Evolutionary conservation across 2,797 vertebrate genomes (phyloP).

Genomic region (Spheniscus humboldti): DNA sequence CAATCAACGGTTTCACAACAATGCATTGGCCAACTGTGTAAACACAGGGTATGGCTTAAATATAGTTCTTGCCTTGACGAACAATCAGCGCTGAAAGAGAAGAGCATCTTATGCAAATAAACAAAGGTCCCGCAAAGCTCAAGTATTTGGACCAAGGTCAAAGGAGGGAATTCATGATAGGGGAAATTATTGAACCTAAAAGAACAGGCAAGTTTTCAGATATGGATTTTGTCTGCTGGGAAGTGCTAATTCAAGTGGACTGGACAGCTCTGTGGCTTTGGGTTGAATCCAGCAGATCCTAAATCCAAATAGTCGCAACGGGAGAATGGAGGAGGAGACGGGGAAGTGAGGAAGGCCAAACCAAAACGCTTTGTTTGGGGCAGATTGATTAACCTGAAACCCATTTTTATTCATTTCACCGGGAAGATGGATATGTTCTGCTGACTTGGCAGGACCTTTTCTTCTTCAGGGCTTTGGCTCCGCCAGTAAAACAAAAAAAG

Average conservation of each 20-base stretch:
- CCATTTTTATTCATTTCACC: background rate
- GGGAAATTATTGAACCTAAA: background rate
- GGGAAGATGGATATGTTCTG: constrained; percentile 27
- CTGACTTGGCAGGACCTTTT: constrained; percentile 24
- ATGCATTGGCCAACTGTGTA: background rate
- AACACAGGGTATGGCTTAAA: background rate
- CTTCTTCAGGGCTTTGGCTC: constrained; percentile 15
- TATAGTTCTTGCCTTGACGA: background rate
- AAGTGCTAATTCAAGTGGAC: constrained; percentile 3
- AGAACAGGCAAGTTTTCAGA: background rate
- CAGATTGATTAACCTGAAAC: background rate
- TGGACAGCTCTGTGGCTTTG: constrained; percentile 43
- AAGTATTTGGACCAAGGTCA: constrained; percentile 22
- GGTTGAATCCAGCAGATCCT: background rate
- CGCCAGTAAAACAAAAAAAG: background rate
- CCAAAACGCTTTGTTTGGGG: background rate
- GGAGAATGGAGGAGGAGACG: background rate
- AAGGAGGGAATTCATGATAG: background rate
- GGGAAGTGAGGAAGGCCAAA: constrained; percentile 35
- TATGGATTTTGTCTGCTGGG: background rate
- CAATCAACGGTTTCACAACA: constrained; percentile 47
- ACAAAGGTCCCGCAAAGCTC: background rate
- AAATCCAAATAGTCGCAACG: background rate
- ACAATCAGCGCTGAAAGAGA: background rate
- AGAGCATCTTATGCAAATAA: constrained; percentile 28